Base-by-base conservation (phyloP, 2,113 vertebrate genomes). In the Lophura nycthemera region DNA sequence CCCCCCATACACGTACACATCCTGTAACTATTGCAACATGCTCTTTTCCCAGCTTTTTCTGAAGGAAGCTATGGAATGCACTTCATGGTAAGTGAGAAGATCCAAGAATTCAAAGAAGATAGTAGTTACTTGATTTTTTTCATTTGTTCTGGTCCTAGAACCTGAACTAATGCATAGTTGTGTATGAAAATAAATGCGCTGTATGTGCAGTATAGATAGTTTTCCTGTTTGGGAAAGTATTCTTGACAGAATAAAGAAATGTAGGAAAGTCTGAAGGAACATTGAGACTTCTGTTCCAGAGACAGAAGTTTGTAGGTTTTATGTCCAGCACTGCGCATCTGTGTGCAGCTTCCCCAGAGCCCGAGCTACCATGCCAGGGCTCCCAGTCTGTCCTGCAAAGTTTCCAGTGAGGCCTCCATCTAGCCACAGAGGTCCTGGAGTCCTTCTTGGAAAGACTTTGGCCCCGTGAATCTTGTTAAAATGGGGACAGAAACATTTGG, bases 21-120 rank as follows among this genome's bases (percentile, higher is more conserved):
- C 45, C 90, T 87, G 30, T 70, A 87, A 92, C n/a, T 83, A 38
- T 82, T 92, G 81, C 80, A 87, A 89, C 69, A 86, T 1, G 3
- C 15, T 75, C 56, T 57, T 92, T 89, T 76, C 89, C 56, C 67
- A 86, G 81, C 66, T 84, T 79, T 90, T 95, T 83, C 75, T 88
- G 47, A 91, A 90, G 69, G 43, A 91, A 84, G 30, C 70, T 84
- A 14, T 59, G 8, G 9, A 61, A 7, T 72, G 27, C 34, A 93
- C 76, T 47, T 63, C 54, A 15, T 27, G 36, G 56, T 77, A 75
- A 67, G 38, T 43, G 36, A 24, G 60, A 91, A 89, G 45, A 85
- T 87, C 73, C 43, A 73, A 59, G 50, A 74, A 48, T 89, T 87
- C 54, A 66, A 66, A 79, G n/a, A 21, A 82, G n/a, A 21, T n/a